Conservation (phyloP, 2,888 invertebrate genomes). For the Pterobdella sp. region DNA sequence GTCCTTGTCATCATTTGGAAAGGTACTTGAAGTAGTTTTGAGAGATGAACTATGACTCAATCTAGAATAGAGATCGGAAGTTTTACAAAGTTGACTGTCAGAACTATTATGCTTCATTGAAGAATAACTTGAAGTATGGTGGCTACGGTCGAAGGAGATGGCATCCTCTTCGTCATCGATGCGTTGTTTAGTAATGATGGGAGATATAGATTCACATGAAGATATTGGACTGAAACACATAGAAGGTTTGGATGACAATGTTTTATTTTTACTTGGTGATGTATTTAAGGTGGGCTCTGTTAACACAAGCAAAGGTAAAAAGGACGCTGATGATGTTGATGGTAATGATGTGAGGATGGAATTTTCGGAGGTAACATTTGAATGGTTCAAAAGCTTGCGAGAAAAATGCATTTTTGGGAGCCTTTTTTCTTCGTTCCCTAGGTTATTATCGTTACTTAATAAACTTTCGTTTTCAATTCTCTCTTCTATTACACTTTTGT, state of each 20-base stretch:
- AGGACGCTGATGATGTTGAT: slow-evolving; percentile 3
- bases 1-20: not conserved
- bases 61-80: not conserved
- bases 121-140: not conserved
- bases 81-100: not conserved
- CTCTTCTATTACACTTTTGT: not conserved
- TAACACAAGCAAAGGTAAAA: not conserved
- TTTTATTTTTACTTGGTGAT: not conserved
- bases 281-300: not conserved
- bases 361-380: no score
- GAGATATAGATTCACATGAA: slow-evolving; percentile 16
- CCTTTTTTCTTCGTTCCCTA: not conserved
- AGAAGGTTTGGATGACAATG: not conserved
- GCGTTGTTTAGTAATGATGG: not conserved
- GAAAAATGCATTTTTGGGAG: slow-evolving; percentile 11
- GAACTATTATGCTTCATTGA: not conserved
- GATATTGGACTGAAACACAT: slow-evolving; percentile 29
- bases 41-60: not conserved
- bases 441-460: not conserved
- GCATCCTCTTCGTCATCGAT: slow-evolving; percentile 4
- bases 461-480: not conserved
- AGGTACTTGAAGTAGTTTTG: not conserved
- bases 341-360: not conserved
- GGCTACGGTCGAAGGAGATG: not conserved
- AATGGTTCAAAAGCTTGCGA: slow-evolving; percentile 10